Evolutionary conservation across 1,140 invertebrate species (phyloP).

Genomic region (Trachelipus rathkii): DNA sequence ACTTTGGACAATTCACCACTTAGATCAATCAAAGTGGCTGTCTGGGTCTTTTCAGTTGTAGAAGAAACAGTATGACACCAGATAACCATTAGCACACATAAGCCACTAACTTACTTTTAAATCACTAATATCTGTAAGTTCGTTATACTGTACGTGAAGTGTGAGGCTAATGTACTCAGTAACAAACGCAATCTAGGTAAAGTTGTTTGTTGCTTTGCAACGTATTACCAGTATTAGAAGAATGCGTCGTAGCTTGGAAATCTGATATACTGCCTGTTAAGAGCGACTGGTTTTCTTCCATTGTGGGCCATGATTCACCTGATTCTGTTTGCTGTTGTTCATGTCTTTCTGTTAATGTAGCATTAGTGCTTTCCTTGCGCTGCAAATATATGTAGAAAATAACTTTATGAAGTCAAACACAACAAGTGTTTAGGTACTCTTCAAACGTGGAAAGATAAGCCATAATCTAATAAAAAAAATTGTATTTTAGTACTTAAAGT

Average conservation of each 20-base stretch:
- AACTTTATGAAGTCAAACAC: no score
- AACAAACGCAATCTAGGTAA: background rate
- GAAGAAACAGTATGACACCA: background rate
- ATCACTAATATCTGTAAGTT: no score
- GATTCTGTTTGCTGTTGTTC: background rate
- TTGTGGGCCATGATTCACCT: background rate
- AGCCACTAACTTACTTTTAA: no score
- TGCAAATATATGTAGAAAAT: no score
- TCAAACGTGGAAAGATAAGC: no score
- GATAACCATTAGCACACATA: background rate
- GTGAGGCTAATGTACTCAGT: no score
- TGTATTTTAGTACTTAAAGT: no score
- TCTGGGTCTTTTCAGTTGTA: background rate
- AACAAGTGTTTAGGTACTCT: no score
- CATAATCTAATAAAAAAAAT: no score
- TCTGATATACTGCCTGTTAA: background rate
- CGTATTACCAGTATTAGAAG: background rate
- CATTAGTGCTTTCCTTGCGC: background rate
- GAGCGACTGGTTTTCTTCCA: background rate
- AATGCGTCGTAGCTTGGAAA: background rate
- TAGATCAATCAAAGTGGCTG: background rate
- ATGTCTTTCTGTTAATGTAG: background rate
- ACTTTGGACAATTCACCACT: background rate
- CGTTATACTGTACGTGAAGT: no score
- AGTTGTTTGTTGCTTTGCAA: background rate